Evolutionary conservation across 2,797 vertebrate species (phyloP).

Genomic region (Ptychadena robeensis): DNA sequence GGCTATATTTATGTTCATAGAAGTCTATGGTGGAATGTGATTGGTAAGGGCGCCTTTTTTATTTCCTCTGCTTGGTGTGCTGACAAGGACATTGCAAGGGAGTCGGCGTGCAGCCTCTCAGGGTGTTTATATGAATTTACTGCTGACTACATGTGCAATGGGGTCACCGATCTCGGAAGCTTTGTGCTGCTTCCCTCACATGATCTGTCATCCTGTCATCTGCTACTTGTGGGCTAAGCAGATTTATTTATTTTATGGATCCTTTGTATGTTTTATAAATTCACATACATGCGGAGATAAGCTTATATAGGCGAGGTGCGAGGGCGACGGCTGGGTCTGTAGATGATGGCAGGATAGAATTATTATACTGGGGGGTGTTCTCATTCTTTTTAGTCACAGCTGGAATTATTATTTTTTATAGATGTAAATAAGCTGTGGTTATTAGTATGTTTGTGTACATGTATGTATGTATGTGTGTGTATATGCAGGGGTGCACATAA

Average conservation of each 20-base stretch:
- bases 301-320: neutral
- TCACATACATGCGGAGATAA: neutral
- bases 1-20: neutral
- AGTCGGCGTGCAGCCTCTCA: neutral
- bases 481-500: no score
- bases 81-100: neutral
- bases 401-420: no score
- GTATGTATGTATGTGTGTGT: no score
- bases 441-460: no score
- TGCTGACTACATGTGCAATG: constrained; percentile 4
- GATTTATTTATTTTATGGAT: constrained; percentile 18
- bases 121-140: neutral
- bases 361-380: neutral
- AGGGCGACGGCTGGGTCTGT: neutral
- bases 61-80: neutral
- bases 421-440: no score
- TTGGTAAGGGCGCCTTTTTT: neutral
- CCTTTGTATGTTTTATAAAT: neutral
- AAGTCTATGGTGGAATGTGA: no score
- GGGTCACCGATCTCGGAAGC: constrained; percentile 39
- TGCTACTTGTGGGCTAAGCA: constrained; percentile 37
- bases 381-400: neutral
- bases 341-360: neutral
- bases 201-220: constrained; percentile 47
- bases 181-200: constrained; percentile 28